phyloP scores from a whole-genome alignment of 2,797 vertebrate species.

The Tenualosa ilisha region DNA sequence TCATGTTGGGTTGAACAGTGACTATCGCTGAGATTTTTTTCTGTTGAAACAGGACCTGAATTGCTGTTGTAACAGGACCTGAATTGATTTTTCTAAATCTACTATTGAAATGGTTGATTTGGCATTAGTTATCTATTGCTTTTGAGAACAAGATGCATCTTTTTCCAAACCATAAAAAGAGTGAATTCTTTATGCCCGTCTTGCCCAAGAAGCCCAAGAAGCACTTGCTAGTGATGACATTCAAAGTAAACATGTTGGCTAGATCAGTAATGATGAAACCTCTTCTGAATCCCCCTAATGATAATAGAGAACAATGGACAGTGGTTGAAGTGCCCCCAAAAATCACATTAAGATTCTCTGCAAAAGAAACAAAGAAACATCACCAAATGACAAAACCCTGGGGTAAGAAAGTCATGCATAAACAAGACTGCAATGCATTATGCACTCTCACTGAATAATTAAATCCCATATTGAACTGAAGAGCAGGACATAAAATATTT shows the following conservation, averaged over 20 bases:
- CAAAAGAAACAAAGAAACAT: slow-evolving; percentile 47
- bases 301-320: not conserved
- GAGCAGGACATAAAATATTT: slow-evolving; percentile 51
- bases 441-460: slow-evolving; percentile 67
- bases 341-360: slow-evolving; percentile 54
- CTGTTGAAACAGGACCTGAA: no score
- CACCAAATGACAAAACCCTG: slow-evolving; percentile 60
- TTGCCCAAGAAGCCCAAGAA: not conserved
- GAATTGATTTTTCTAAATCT: no score
- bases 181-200: not conserved
- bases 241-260: not conserved
- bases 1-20: no score
- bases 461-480: slow-evolving; percentile 57
- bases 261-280: not conserved
- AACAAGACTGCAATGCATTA: slow-evolving; percentile 67
- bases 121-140: not conserved
- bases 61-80: not conserved
- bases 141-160: not conserved
- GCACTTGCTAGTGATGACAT: not conserved
- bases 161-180: not conserved
- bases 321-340: slow-evolving; percentile 28
- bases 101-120: not conserved
- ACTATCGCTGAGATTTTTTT: no score
- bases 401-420: slow-evolving; percentile 64
- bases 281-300: not conserved